phyloP scores from a whole-genome alignment of 2,113 vertebrate species.

The Gopherus flavomarginatus region DNA sequence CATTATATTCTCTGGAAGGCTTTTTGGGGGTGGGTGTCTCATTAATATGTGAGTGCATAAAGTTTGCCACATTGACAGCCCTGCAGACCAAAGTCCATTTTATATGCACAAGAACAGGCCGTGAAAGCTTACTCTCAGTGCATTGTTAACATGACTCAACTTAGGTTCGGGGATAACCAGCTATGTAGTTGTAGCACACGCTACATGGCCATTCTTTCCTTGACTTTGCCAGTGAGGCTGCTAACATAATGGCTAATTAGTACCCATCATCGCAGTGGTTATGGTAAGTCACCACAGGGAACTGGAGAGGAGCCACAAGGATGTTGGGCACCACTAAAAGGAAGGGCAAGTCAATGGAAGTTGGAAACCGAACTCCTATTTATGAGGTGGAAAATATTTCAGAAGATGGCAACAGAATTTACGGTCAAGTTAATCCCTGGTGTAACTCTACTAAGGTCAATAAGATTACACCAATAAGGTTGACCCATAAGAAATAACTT shows the following conservation, averaged over 20 bases:
- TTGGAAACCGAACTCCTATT: not conserved
- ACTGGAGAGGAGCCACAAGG: not conserved
- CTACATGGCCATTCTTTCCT: not conserved
- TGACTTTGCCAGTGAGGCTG: not conserved
- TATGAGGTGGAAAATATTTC: not conserved
- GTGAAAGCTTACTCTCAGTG: not conserved
- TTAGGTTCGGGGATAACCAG: not conserved
- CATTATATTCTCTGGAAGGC: not conserved
- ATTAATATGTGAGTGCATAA: not conserved
- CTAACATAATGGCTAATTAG: not conserved
- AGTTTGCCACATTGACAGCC: not conserved
- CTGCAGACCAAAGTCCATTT: not conserved
- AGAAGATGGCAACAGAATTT: fast-evolving
- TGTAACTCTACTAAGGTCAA: not conserved
- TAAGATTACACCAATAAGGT: not conserved
- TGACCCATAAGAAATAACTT: not conserved
- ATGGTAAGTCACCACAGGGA: not conserved
- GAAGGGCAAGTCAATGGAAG: not conserved
- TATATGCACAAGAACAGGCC: not conserved
- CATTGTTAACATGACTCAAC: not conserved
- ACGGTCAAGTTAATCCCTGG: not conserved
- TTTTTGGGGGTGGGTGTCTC: not conserved
- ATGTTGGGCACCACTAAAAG: not conserved
- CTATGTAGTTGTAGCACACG: not conserved
- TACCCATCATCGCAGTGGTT: not conserved